Conservation (phyloP, 2,113 vertebrate genomes). For the Hippolais icterina region DNA sequence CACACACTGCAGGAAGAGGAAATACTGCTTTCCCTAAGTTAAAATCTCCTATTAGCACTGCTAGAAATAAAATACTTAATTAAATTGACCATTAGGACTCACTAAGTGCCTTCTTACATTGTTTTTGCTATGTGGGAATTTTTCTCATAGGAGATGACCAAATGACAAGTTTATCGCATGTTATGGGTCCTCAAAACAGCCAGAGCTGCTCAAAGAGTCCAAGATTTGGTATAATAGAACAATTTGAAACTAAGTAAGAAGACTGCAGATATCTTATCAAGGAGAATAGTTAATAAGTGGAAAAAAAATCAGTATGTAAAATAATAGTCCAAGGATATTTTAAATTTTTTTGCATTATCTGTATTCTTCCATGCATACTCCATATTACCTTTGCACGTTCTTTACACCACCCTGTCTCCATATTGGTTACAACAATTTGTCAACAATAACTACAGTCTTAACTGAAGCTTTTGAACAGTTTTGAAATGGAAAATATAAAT, state of each 20-base stretch:
- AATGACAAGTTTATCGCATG: not conserved
- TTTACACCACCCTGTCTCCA: not conserved
- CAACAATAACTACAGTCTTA: not conserved
- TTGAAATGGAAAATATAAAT: not conserved
- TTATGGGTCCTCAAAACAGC: not conserved
- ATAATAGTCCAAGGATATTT: not conserved
- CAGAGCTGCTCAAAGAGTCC: not conserved
- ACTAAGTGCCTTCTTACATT: not conserved
- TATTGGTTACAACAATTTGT: not conserved
- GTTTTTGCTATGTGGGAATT: not conserved
- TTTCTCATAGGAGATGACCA: not conserved
- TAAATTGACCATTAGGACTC: not conserved
- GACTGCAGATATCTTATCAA: not conserved
- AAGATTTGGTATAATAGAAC: not conserved
- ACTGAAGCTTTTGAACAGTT: not conserved
- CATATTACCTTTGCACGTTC: not conserved
- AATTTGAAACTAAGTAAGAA: not conserved
- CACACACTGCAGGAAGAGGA: not conserved
- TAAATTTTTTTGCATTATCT: not conserved
- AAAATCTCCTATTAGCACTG: not conserved
- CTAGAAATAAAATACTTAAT: not conserved
- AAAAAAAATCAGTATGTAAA: not conserved
- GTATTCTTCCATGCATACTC: not conserved
- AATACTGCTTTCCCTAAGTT: not conserved
- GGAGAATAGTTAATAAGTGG: not conserved